Evolutionary conservation across 2,113 vertebrate species (phyloP), one percentile per base, ranked within the genome.

Genomic region (Turdus rufiventris): DNA sequence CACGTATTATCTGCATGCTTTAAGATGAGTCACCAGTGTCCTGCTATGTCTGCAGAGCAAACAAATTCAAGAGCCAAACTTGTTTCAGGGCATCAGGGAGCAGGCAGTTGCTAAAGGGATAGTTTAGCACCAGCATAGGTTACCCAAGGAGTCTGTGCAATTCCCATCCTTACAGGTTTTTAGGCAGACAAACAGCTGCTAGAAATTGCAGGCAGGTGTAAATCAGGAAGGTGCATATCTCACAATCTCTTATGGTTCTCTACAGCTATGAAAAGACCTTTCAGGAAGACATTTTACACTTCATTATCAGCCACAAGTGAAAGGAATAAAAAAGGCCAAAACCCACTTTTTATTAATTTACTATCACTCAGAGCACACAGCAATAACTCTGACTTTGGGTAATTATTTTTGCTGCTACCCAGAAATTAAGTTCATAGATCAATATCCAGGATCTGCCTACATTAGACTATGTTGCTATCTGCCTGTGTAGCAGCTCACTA

Each of bases 1-100:
- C 96, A 95, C 9, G 5, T 94, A 77, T 76, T 83, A 93, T 95
- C 75, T 80, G 67, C 60, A 76, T 73, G 60, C 78, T 94, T 90
- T 56, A 48, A 76, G 66, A 94, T 94, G 93, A 94, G 51, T 93
- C 96, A 94, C 43, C 38, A 21, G 51, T 57, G 63, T 90, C 85
- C 91, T 93, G 91, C 75, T 94, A 29, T 56, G 63, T 60, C 75
- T 90, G 48, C 47, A 74, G 48, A 83, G 33, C 1, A 5, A 96
- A 73, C 23, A 90, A 75, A 79, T 4, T 68, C 45, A 85, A 91
- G 89, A 94, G 66, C 43, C 86, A 95, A 85, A 91, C 56, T 58
- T 91, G 48, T 42, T 74, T 77, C 36, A 86, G 76, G 82, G 75
- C 67, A 88, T 33, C 15, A 54, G 38, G 70, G 75, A 91, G 47